phyloP scores from a whole-genome alignment of 2,888 invertebrate genomes.

The Xylota segnis region DNA sequence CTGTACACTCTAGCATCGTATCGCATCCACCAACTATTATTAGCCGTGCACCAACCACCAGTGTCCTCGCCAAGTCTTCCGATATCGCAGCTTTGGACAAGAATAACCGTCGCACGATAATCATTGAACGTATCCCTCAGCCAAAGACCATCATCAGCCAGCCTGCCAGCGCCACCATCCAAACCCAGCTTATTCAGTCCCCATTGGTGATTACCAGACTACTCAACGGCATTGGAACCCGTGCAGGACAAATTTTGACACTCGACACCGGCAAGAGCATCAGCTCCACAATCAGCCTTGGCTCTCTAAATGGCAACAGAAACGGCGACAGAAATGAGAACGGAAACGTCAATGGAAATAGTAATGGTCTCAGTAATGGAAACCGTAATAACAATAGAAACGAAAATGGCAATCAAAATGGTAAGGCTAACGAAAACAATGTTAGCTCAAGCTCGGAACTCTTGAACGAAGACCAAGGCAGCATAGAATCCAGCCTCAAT shows the following conservation, averaged over 20 bases:
- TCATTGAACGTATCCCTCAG: slow-evolving; percentile 78
- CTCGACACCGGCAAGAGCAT: slow-evolving; percentile 64
- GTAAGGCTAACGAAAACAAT: slow-evolving; percentile 47
- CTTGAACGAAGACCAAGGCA: background rate
- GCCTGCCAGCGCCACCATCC: slow-evolving; percentile 82
- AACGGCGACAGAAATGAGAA: slow-evolving; percentile 30
- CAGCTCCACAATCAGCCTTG: slow-evolving; percentile 49
- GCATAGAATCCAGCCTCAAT: slow-evolving; percentile 20
- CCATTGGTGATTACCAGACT: slow-evolving; percentile 79
- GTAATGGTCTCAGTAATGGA: slow-evolving; percentile 45
- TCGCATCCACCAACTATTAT: slow-evolving; percentile 82
- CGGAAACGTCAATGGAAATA: slow-evolving; percentile 72
- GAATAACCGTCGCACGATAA: slow-evolving; percentile 78
- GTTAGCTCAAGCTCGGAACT: slow-evolving; percentile 41
- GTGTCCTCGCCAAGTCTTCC: slow-evolving; percentile 65
- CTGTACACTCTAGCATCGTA: slow-evolving; percentile 82
- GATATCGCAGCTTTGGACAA: slow-evolving; percentile 77
- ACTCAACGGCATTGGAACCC: slow-evolving; percentile 57
- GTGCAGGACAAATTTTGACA: slow-evolving; percentile 59
- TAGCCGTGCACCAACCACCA: slow-evolving; percentile 78
- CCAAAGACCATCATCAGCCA: slow-evolving; percentile 81
- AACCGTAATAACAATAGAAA: slow-evolving; percentile 46
- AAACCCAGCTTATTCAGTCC: slow-evolving; percentile 82
- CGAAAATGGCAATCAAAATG: slow-evolving; percentile 38
- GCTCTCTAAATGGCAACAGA: slow-evolving; percentile 1